A percentile compares a stretch with the other conserved stretches of the same genome.
Conservation (phyloP, 2,113 vertebrate genomes). For the Otocyon megalotis region DNA sequence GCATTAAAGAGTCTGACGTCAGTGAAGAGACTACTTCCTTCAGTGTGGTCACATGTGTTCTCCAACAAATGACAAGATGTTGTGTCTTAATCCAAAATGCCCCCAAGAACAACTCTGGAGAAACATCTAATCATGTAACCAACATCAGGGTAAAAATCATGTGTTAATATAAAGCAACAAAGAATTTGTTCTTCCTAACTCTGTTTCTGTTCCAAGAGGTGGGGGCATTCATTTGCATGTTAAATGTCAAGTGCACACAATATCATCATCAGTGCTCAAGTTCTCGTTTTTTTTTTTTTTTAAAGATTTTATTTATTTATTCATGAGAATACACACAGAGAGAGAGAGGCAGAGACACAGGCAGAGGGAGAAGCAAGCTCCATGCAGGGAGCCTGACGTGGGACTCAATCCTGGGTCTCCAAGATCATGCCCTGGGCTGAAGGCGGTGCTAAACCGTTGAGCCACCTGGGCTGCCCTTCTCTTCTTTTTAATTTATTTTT, state of each 20-base stretch:
- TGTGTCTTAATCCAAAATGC: conserved; percentile 71
- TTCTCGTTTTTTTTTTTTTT: neutral
- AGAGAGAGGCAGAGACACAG: too few species aligned
- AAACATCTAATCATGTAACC: conserved; percentile 51
- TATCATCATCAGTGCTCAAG: neutral
- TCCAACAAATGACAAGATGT: conserved; percentile 72
- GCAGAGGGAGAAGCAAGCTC: too few species aligned
- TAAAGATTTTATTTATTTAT: neutral
- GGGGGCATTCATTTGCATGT: neutral
- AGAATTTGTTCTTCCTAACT: conserved; percentile 63
- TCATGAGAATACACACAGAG: too few species aligned
- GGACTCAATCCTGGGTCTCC: too few species aligned
- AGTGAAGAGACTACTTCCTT: conserved; percentile 67
- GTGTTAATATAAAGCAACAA: conserved; percentile 69
- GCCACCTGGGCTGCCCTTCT: neutral
- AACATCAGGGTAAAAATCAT: conserved; percentile 76
- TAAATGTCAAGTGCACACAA: conserved; percentile 62
- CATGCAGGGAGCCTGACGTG: too few species aligned
- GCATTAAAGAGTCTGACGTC: conserved; percentile 70
- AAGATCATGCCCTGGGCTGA: too few species aligned
- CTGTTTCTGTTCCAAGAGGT: neutral
- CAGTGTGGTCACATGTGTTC: conserved; percentile 79
- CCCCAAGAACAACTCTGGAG: conserved; percentile 55
- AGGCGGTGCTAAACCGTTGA: too few species aligned
- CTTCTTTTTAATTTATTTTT: neutral